These are phyloP conservation scores for Scotopteryx bipunctaria DNA, from an alignment of 2,888 invertebrate genomes.

Conservation along the genomic window DNA sequence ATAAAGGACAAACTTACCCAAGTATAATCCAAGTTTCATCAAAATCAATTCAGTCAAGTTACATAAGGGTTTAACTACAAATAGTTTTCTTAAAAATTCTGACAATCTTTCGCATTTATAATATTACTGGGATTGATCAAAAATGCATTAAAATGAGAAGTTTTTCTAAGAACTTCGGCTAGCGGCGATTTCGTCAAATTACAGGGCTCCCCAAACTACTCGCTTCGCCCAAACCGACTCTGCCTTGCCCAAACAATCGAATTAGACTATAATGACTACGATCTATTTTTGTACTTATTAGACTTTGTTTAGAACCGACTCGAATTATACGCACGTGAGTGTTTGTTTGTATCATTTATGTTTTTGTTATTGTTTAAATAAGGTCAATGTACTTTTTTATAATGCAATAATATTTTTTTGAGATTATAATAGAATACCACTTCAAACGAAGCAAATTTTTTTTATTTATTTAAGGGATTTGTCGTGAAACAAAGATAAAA, in stretches of 20 bases:
- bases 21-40: no score
- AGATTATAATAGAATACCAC: no score
- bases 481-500: no score
- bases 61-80: no score
- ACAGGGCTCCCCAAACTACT: conserved; percentile 65
- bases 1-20: no score
- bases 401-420: not conserved
- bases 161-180: conserved; percentile 61
- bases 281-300: conserved; percentile 39
- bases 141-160: conserved; percentile 27
- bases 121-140: conserved; percentile 19
- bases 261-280: conserved; percentile 72
- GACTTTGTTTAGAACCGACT: conserved; percentile 29
- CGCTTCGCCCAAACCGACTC: conserved; percentile 61
- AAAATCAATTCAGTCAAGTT: no score
- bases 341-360: conserved; percentile 15
- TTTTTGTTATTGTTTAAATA: conserved; percentile 17
- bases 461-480: no score
- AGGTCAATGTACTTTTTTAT: not conserved
- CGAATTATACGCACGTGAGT: conserved; percentile 31
- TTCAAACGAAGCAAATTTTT: no score
- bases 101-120: not conserved
- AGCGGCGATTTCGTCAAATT: conserved; percentile 64
- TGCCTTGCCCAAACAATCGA: conserved; percentile 77
- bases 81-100: not conserved